Percentiles rank a stretch among this genome's conserved stretches.
Conservation (phyloP, 2,888 invertebrate genomes). For the Rhingia rostrata region DNA sequence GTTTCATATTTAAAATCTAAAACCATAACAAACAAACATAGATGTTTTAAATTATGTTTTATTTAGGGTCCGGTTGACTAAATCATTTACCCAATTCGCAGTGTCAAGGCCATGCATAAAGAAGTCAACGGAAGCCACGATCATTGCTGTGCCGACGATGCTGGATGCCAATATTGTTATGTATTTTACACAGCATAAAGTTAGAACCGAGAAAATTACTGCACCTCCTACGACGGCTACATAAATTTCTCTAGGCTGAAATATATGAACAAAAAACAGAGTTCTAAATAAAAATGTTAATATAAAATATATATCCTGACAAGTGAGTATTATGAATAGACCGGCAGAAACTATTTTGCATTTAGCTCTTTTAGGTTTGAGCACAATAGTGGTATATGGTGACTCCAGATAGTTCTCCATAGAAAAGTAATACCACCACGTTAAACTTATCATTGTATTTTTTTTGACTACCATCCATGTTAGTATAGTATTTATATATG, state of each 20-base stretch:
- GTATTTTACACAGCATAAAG: slow-evolving; percentile 82
- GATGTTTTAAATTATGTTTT: neutral
- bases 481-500: no score
- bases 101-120: slow-evolving; percentile 82
- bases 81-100: slow-evolving; percentile 79
- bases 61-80: slow-evolving; percentile 11
- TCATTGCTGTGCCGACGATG: slow-evolving; percentile 83
- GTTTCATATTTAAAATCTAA: slow-evolving; percentile 81
- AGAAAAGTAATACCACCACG: no score
- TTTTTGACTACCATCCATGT: no score
- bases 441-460: no score
- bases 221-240: slow-evolving; percentile 83
- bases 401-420: no score
- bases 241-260: slow-evolving; percentile 81
- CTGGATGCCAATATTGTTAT: slow-evolving; percentile 82
- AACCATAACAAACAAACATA: slow-evolving; percentile 3
- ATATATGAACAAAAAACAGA: slow-evolving; percentile 16
- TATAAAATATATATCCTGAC: neutral
- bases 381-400: no score
- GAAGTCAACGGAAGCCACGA: slow-evolving; percentile 82
- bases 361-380: no score
- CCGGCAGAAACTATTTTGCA: no score
- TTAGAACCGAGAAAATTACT: slow-evolving; percentile 82
- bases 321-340: no score
- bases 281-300: neutral